Base-by-base conservation (phyloP, 2,888 invertebrate species). In the Tridacna crocea region DNA sequence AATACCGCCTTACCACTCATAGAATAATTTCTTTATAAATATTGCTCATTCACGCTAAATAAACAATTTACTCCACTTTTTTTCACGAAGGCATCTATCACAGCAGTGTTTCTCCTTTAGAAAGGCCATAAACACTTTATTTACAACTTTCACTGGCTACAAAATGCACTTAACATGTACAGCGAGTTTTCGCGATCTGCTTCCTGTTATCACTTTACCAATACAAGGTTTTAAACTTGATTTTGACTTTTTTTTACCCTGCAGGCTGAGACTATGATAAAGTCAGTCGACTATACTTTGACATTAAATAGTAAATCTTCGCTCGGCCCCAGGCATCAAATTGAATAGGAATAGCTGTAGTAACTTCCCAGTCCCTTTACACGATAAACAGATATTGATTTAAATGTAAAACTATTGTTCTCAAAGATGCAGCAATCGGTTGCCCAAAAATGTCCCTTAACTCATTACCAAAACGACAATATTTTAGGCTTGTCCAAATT, bases 281-380 rank as follows among this genome's bases (percentile, higher is more conserved):
- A 70, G 70, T 70, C 70, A 36, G 70, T 66, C 47, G 70, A 51
- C 61, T 22, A n/a, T 51, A 48, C 17, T 47, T 70, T 70, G 70
- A 70, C 70, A 51, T 70, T 70, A 70, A 70, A 70, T 70, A 70
- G 24, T 70, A 70, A 70, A 70, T 70, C 70, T 70, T 70, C 70
- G 51, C 51, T 48, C 51, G 51, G 70, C 70, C 70, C 51, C 22
- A 51, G 70, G 70, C 70, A 51, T 70, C 26, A 19, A 51, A 70
- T 70, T 70, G 51, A 48, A 70, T 70, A n/a, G 68, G 46, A 68
- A 68, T 22, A 47, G 46, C n/a, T 68, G 46, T 68, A 68, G 63
- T 63, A 17, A 27, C 24, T 12, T 19, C 26, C 15, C 15, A 27
- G 24, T 27, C 63, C 60, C 63, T 63, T 63, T 26, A 63, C 63